Base-by-base conservation (phyloP, 2,888 invertebrate species). In the Erebia palarica region DNA sequence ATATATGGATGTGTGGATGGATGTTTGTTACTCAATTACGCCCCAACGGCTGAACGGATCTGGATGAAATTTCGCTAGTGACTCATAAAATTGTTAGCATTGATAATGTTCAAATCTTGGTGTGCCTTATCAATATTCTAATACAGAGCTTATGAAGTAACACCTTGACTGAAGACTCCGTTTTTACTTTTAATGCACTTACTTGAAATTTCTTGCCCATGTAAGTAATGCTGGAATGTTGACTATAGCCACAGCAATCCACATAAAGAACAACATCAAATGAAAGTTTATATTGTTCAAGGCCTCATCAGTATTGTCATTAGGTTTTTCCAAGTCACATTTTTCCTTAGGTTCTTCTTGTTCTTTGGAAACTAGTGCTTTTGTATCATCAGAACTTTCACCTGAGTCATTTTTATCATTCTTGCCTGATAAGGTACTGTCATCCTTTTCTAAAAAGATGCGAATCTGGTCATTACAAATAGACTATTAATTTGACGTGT, bases 151-250 rank as follows among this genome's bases (percentile, higher is more conserved):
- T 11, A 13, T 13, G 36, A 36, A 36, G 36, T 36, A 13, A 47
- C n/a, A 47, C 3, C 11, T 13, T 47, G 13, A 4, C 13, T 47
- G n/a, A 51, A 14, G 8, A 51, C n/a, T 51, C 14, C 14, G 13
- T 51, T n/a, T 51, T 51, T n/a, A n/a, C 8, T 16, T 57, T 58
- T 27, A 27, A 58, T 72, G 18, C 18, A 91, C 93, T 94, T 93
- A 97, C 97, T 95, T 95, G 79, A 96, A 96, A 90, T 96, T 96
- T 81, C 95, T 95, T 0, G 97, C 96, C 97, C 97, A 97, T 7
- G 96, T 96, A 58, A 97, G 84, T 16, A 96, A 94, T 58, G 95
- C 94, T 0, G 97, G 97, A 13, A 96, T 77, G 86, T 96, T 96
- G 55, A 97, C 88, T n/a, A 95, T 75, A 0, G 96, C 94, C 47